phyloP scores from a whole-genome alignment of 2,888 invertebrate genomes.

The Drosophila hamatofila region DNA sequence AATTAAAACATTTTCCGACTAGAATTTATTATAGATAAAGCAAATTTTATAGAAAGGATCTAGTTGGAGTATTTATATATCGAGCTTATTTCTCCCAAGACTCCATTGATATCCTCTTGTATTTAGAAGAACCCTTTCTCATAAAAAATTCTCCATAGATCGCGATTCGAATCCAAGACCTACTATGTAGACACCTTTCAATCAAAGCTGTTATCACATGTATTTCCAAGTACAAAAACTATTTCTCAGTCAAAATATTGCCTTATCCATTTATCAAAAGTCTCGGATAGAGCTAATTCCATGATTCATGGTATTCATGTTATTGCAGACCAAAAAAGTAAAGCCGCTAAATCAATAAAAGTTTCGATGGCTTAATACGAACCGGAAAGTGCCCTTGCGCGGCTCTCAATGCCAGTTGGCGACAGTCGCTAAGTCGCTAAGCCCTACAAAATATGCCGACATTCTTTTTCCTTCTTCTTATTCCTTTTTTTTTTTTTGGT shows the following conservation, averaged over 20 bases:
- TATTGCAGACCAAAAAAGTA: conserved; percentile 21
- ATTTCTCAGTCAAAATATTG: background rate
- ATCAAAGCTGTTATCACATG: background rate
- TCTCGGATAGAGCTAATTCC: conserved; percentile 5
- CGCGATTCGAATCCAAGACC: background rate
- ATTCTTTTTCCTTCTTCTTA: conserved; percentile 13
- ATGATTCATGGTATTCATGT: conserved; percentile 34
- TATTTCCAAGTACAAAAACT: background rate
- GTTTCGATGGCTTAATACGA: conserved; percentile 73
- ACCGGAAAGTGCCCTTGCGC: conserved; percentile 58
- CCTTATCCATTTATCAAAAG: background rate
- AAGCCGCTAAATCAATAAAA: conserved; percentile 74
- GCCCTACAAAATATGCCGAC: conserved; percentile 68
- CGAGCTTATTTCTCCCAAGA: too few species aligned
- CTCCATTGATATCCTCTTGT: background rate
- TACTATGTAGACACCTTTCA: too few species aligned
- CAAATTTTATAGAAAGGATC: too few species aligned
- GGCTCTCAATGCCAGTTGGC: conserved; percentile 54
- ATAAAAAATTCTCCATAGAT: fast-evolving
- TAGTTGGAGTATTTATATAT: too few species aligned
- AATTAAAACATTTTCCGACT: background rate
- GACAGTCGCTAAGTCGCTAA: conserved; percentile 73
- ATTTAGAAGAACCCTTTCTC: background rate
- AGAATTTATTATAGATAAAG: too few species aligned
- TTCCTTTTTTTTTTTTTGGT: conserved; percentile 5